Base-by-base conservation (phyloP, 2,797 vertebrate species). In the Sus cebifrons region DNA sequence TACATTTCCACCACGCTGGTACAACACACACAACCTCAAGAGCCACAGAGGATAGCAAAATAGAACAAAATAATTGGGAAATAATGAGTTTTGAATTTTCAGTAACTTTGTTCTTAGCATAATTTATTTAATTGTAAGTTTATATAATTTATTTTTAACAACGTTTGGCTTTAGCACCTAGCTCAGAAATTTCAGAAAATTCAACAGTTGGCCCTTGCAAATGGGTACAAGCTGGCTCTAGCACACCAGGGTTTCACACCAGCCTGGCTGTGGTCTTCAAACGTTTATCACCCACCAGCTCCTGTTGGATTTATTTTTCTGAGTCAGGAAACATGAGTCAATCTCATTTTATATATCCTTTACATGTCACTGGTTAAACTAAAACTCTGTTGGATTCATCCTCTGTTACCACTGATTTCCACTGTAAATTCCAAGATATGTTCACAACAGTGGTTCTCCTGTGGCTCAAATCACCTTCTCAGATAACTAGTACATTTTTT, bases 161-260 rank as follows among this genome's bases (percentile, higher is more conserved):
- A 89, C 68, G 40, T 71, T 56, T 89, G 11, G 11, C 44, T 71
- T 82, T 91, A 67, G 40, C 23, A 36, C n/a, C 40, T 12, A 12
- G 16, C 58, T 86, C 58, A 91, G 70, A 94, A 86, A 89, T 68
- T 83, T 75, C 75, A 79, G n/a, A 89, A 68, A 81, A 74, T 13
- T 73, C 44, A 83, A 36, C 40, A 56, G 9, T 6, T 65, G 27
- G 27, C 77, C 90, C 78, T 95, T 13, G n/a, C 64, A 89, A 71
- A n/a, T 25, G 20, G 16, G 52, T 36, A 18, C 52, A 20, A 52
- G 40, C 25, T 6, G 23, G 16, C 20, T 54, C 16, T 21, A 20
- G n/a, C 20, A 15, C 3, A 11, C 18, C 11, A 6, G 16, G 77
- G 54, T 65, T 65, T 73, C 68, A 36, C 5, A 13, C 6, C 14